Base-by-base conservation (phyloP, 1,140 invertebrate genomes). In the Acarapis woodi region DNA sequence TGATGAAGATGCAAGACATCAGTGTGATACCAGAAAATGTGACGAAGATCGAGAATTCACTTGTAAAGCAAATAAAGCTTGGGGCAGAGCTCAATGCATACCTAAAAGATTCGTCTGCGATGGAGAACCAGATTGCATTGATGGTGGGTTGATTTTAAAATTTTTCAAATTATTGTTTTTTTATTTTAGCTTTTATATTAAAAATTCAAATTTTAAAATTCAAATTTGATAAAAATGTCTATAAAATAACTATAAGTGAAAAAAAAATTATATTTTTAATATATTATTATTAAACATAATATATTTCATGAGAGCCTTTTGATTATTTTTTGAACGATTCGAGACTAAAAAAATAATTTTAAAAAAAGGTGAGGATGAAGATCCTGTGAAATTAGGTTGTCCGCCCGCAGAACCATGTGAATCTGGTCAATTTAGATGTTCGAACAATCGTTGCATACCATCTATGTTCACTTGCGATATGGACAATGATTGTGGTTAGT, bases 71-170 rank as follows among this genome's bases (percentile, higher is more conserved):
- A 88, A 88, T 48, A 83, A 79, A 51, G 63, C 70, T 4, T 87
- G 80, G 80, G 74, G 73, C 31, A 61, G 79, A 36, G 73, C 78
- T 1, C 76, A 83, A 42, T 96, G 87, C 54, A 90, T 96, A 35
- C 77, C 79, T 0, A 68, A 67, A 42, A 75, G 82, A 51, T 93
- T 82, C 80, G 58, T 93, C 0, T 96, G 85, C 54, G 85, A 93
- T 52, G 82, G 82, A 0, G 82, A 88, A 53, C 78, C 82, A 0
- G 83, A 90, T 51, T 90, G 85, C 54, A 76, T 87, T 0, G 83
- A 90, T 53, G 80, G 82, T 0, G n/a, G n/a, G n/a, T n/a, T n/a
- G 6, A 8, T 16, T 16, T 16, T 16, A 8, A 6, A 32, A 32
- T 8, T 32, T 32, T n/a, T n/a, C n/a, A n/a, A n/a, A n/a, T n/a